Evolutionary conservation across 2,113 vertebrate species (phyloP).

Genomic region (Caloenas nicobarica): DNA sequence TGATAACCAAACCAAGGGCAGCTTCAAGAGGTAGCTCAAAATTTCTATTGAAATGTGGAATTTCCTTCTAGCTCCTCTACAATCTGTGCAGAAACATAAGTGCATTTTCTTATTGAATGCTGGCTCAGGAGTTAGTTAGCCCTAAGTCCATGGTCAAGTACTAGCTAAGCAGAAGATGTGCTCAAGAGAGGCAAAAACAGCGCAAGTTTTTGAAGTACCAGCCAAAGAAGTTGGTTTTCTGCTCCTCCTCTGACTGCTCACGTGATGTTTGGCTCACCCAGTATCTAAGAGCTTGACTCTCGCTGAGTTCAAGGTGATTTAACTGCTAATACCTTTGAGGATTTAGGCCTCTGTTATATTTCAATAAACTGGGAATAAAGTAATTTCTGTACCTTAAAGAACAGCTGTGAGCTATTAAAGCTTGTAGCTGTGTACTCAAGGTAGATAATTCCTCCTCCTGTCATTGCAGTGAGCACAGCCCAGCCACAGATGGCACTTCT

Average conservation of each 20-base stretch:
- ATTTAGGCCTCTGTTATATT: constrained; percentile 45
- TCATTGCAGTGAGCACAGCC: not conserved
- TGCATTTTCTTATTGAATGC: not conserved
- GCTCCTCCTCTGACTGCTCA: not conserved
- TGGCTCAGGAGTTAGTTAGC: not conserved
- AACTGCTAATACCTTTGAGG: constrained; percentile 37
- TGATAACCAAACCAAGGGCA: not conserved
- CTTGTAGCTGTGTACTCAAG: not conserved
- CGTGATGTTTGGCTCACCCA: not conserved
- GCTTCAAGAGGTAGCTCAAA: not conserved
- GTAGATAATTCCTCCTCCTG: not conserved
- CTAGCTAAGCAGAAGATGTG: not conserved
- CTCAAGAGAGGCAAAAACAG: not conserved
- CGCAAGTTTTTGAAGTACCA: not conserved
- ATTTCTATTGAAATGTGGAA: not conserved
- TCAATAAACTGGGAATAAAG: constrained; percentile 59
- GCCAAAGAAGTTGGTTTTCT: not conserved
- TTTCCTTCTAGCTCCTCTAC: not conserved
- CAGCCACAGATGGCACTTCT: not conserved
- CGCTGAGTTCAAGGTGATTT: not conserved
- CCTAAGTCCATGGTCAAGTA: not conserved
- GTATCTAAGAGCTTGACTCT: not conserved
- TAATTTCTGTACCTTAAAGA: constrained; percentile 25
- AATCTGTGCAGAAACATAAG: not conserved
- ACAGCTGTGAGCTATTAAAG: constrained; percentile 52